Percentiles rank a stretch among this genome's conserved stretches.
These are phyloP conservation scores for Drosophila grimshawi DNA, from an alignment of 1,140 invertebrate genomes.

Conservation along the genomic window DNA sequence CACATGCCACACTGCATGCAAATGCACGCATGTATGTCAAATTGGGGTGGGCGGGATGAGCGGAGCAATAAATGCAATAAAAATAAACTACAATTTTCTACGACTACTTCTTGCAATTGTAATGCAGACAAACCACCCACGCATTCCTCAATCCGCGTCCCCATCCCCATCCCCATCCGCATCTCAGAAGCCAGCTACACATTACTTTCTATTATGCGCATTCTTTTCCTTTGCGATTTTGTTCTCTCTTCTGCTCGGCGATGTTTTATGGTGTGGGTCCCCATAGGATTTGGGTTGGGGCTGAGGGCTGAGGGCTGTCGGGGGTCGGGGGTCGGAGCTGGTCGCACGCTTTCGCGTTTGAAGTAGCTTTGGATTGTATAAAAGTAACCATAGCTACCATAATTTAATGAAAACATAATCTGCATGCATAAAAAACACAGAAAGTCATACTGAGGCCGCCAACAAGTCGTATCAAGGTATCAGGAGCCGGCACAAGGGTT, in stretches of 20 bases:
- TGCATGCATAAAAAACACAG: slow-evolving; percentile 66
- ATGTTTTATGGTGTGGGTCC: slow-evolving; percentile 32
- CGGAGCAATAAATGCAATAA: slow-evolving; percentile 72
- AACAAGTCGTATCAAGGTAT: slow-evolving; percentile 23
- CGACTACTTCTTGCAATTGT: slow-evolving; percentile 51
- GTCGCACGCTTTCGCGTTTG: slow-evolving; percentile 68
- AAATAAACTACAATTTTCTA: slow-evolving; percentile 76
- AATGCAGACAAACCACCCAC: slow-evolving; percentile 11
- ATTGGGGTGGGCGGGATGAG: slow-evolving; percentile 11
- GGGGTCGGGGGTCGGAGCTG: slow-evolving; percentile 16
- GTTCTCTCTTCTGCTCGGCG: slow-evolving; percentile 23
- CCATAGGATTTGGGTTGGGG: slow-evolving; percentile 5
- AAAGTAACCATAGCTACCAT: slow-evolving; percentile 82
- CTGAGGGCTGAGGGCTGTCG: background rate
- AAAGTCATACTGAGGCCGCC: slow-evolving; percentile 35
- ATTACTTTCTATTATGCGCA: slow-evolving; percentile 69
- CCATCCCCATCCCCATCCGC: background rate
- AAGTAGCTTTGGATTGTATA: slow-evolving; percentile 82
- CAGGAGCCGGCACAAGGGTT: background rate
- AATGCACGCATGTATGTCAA: slow-evolving; percentile 53
- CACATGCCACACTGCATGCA: slow-evolving; percentile 69
- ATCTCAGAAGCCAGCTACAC: slow-evolving; percentile 19
- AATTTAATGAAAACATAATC: slow-evolving; percentile 84
- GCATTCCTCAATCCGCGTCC: background rate
- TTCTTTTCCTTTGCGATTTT: slow-evolving; percentile 61